These are phyloP conservation scores for Meloidogyne floridensis DNA, from an alignment of 1,140 invertebrate genomes.

Conservation along the genomic window DNA sequence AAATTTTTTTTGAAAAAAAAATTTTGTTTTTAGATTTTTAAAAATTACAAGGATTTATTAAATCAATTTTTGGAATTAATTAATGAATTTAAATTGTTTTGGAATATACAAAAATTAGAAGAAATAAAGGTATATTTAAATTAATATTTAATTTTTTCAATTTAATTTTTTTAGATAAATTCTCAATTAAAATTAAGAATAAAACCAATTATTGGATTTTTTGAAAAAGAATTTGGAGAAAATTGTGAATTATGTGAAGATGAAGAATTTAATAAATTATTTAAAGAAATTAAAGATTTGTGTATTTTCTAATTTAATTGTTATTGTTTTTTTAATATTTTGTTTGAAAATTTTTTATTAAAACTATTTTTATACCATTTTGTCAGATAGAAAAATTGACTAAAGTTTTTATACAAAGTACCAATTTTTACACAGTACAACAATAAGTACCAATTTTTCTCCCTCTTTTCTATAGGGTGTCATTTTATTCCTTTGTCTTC, in stretches of 20 bases:
- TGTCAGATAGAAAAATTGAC: too few relatives aligned
- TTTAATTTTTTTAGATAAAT: neutral
- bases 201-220: constrained; percentile 14
- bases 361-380: neutral
- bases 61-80: constrained; percentile 10
- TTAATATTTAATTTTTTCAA: neutral
- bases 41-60: constrained; percentile 1
- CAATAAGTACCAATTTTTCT: too few relatives aligned
- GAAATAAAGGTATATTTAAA: neutral
- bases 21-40: neutral
- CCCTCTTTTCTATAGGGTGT: too few relatives aligned
- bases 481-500: too few relatives aligned
- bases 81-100: constrained; percentile 1
- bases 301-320: neutral
- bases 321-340: neutral
- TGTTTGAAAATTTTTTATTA: neutral
- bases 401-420: too few relatives aligned
- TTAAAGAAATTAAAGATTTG: neutral
- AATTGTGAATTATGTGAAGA: neutral
- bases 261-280: constrained; percentile 10
- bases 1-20: neutral
- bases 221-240: constrained; percentile 20
- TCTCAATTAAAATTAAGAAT: constrained; percentile 18
- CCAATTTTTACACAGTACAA: too few relatives aligned
- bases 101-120: neutral